phyloP scores from a whole-genome alignment of 2,888 invertebrate species.

The Lasioglossum vierecki region DNA sequence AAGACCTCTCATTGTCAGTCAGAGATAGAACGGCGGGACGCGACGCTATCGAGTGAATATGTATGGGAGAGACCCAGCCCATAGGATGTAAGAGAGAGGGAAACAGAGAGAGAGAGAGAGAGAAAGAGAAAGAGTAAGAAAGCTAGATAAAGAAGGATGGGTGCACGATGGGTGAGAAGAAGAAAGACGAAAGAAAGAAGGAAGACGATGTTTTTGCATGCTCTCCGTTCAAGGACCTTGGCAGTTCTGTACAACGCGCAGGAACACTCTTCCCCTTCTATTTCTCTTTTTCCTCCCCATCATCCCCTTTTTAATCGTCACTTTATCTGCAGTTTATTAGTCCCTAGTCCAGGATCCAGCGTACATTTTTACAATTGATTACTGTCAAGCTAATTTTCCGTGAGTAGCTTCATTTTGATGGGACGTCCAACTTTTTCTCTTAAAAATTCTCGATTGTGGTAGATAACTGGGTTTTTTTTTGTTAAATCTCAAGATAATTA shows the following conservation, averaged over 20 bases:
- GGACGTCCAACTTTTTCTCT: too few relatives aligned
- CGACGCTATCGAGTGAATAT: constrained; percentile 39
- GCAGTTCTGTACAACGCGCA: neutral
- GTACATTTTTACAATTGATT: too few relatives aligned
- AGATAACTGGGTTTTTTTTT: too few relatives aligned
- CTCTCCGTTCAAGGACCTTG: constrained; percentile 22
- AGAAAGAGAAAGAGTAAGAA: neutral
- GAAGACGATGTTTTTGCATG: constrained; percentile 47
- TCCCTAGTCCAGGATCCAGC: too few relatives aligned
- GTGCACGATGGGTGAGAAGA: neutral
- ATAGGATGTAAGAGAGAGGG: neutral
- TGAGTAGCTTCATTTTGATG: too few relatives aligned
- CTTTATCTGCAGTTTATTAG: constrained; percentile 32
- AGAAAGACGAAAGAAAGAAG: constrained; percentile 6
- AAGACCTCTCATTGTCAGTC: constrained; percentile 9
- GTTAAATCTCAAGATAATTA: too few relatives aligned
- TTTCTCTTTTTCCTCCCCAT: constrained; percentile 46
- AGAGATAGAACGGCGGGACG: constrained; percentile 14
- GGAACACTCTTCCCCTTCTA: constrained; percentile 41
- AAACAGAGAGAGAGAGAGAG: too few relatives aligned
- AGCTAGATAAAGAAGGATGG: neutral
- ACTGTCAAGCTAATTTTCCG: too few relatives aligned
- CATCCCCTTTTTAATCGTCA: constrained; percentile 18
- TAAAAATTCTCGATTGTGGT: too few relatives aligned
- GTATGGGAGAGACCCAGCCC: constrained; percentile 10